Evolutionary conservation across 2,113 vertebrate species (phyloP).

Genomic region (Pelmatolapia mariae): DNA sequence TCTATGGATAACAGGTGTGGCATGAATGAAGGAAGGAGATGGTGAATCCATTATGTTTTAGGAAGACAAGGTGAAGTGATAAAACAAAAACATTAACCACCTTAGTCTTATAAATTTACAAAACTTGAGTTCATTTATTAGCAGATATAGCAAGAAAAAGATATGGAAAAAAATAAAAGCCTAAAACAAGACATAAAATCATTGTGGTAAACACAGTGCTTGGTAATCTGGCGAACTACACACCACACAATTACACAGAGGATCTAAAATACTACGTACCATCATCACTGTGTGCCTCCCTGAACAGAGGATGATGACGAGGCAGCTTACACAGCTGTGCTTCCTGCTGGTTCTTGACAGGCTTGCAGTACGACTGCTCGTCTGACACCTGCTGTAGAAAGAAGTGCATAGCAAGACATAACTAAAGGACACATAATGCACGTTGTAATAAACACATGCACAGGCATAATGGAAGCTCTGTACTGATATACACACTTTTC

Average conservation of each 20-base stretch:
- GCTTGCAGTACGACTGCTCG: conserved; percentile 80
- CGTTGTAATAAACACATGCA: background rate
- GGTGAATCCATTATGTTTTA: background rate
- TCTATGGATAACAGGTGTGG: conserved; percentile 46
- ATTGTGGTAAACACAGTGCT: background rate
- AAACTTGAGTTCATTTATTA: background rate
- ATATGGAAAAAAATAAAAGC: background rate
- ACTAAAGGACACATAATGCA: background rate
- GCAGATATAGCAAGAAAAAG: background rate
- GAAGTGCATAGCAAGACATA: background rate
- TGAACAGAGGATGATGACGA: conserved; percentile 86
- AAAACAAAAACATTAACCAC: background rate
- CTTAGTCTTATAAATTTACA: background rate
- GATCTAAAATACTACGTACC: conserved; percentile 57
- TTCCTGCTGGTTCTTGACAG: conserved; percentile 79
- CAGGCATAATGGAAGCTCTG: background rate
- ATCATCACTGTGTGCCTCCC: conserved; percentile 86
- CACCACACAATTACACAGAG: background rate
- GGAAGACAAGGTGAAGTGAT: background rate
- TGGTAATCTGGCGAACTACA: background rate
- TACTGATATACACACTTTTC: background rate
- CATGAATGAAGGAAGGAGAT: background rate
- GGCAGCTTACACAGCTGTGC: conserved; percentile 81
- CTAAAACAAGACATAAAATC: background rate
- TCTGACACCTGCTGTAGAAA: conserved; percentile 72